Percentiles rank a stretch among this genome's conserved stretches.
phyloP scores from a whole-genome alignment of 2,888 invertebrate genomes.

The Tiliacea citrago region DNA sequence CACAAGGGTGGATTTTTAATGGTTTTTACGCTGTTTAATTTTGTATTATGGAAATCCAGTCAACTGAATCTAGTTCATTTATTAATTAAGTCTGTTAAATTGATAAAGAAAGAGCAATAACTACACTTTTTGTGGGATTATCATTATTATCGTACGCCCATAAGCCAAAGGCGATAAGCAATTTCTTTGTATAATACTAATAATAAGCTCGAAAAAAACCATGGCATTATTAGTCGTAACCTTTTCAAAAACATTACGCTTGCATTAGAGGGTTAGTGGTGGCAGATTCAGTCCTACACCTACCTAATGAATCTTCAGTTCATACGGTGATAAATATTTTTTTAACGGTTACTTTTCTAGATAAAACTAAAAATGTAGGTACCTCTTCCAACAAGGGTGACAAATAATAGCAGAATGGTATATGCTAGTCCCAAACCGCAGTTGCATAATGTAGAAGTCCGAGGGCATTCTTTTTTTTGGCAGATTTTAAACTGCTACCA shows the following conservation, averaged over 20 bases:
- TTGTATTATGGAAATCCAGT: not conserved
- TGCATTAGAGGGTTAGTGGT: not conserved
- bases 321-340: not conserved
- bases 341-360: not conserved
- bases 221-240: not conserved
- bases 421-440: not conserved
- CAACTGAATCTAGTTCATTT: not conserved
- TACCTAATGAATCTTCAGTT: not conserved
- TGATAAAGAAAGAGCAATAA: not conserved
- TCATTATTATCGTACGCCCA: not conserved
- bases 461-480: not conserved
- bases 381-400: not conserved
- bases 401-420: not conserved
- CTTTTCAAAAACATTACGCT: not conserved
- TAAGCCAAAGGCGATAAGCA: not conserved
- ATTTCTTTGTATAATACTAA: not conserved
- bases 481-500: not conserved
- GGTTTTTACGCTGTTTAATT: slow-evolving; percentile 13
- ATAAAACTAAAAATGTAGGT: too few species aligned
- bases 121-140: not conserved
- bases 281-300: not conserved
- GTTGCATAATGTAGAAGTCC: not conserved
- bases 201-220: not conserved
- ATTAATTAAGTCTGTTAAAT: too few species aligned
- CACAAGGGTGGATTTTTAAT: slow-evolving; percentile 72